These are phyloP conservation scores for Ctenoplectra terminalis DNA, from an alignment of 1,140 invertebrate species.

Conservation along the genomic window DNA sequence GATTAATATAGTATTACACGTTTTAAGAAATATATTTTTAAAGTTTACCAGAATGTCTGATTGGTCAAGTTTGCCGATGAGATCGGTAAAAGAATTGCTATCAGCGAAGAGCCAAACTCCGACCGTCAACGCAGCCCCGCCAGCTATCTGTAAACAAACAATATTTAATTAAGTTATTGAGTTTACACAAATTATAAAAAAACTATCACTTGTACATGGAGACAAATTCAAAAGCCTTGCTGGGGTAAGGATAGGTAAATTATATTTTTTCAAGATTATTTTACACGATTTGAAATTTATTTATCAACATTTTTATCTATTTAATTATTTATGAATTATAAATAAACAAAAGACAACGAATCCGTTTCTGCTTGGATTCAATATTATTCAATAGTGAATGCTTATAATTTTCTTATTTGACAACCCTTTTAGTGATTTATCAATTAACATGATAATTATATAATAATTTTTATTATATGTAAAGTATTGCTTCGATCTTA, in stretches of 20 bases:
- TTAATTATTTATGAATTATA: too few relatives aligned
- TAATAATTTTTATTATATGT: not conserved
- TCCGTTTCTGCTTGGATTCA: too few relatives aligned
- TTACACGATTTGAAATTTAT: too few relatives aligned
- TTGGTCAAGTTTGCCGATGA: slow-evolving; percentile 85
- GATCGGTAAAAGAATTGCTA: slow-evolving; percentile 86
- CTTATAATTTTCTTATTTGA: too few relatives aligned
- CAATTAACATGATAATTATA: not conserved
- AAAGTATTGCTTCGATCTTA: not conserved
- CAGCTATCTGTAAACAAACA: slow-evolving; percentile 86
- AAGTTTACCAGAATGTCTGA: slow-evolving; percentile 85
- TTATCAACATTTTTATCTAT: too few relatives aligned
- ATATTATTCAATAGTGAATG: too few relatives aligned
- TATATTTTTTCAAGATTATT: too few relatives aligned
- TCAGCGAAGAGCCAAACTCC: slow-evolving; percentile 91
- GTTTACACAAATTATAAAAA: not conserved
- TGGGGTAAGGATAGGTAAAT: too few relatives aligned
- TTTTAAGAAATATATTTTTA: not conserved
- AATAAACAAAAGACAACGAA: too few relatives aligned
- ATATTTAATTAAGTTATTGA: slow-evolving; percentile 20
- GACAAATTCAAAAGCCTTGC: too few relatives aligned
- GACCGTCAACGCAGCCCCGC: slow-evolving; percentile 88
- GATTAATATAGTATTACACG: not conserved
- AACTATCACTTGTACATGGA: too few relatives aligned
- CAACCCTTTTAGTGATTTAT: not conserved